Conservation (phyloP, 2,888 invertebrate species). For the Clepsis dumicolana region DNA sequence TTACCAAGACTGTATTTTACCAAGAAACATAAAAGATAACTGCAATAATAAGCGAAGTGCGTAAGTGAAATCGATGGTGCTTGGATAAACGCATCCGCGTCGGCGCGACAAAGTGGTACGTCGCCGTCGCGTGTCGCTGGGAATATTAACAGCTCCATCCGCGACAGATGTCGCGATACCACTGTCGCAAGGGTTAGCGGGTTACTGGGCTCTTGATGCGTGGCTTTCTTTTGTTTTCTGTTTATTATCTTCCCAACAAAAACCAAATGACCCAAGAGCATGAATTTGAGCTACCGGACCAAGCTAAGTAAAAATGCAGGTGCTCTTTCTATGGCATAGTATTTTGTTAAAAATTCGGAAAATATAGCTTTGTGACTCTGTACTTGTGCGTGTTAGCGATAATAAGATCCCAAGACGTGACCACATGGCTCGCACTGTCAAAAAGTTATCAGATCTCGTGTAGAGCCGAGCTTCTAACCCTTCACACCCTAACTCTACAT, state of each 20-base stretch:
- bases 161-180: constrained; percentile 48
- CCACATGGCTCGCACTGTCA: no score
- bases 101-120: constrained; percentile 58
- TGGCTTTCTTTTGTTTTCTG: constrained; percentile 11
- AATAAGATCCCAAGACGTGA: no score
- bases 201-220: constrained; percentile 10
- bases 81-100: constrained; percentile 51
- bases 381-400: no score
- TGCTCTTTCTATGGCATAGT: no score
- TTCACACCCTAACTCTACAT: no score
- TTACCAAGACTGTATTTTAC: background rate
- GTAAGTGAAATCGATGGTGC: constrained; percentile 57
- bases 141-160: constrained; percentile 68
- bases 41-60: constrained; percentile 47
- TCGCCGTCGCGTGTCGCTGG: constrained; percentile 49
- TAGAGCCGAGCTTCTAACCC: no score
- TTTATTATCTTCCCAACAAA: background rate
- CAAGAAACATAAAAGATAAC: constrained; percentile 1
- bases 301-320: no score
- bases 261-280: no score
- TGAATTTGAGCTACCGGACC: no score
- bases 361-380: no score
- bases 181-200: constrained; percentile 37
- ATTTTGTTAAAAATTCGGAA: no score
- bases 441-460: no score